Conservation (phyloP, 2,888 invertebrate genomes). For the Phasia obesa region DNA sequence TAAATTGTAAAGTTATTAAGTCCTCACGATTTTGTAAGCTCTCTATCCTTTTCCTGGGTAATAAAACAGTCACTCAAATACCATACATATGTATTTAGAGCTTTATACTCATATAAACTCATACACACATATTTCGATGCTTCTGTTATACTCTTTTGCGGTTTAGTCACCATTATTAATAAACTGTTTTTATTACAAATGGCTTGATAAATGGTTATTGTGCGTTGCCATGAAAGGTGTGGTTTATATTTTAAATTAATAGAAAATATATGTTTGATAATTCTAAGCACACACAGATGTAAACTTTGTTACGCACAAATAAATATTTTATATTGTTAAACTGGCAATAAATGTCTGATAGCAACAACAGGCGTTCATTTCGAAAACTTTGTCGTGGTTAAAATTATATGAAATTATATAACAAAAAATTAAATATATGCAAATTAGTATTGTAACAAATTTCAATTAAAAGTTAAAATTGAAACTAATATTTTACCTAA, state of each 20-base stretch:
- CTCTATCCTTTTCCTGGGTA: no score
- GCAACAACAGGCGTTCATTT: conserved; percentile 46
- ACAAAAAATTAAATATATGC: conserved; percentile 49
- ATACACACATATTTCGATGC: conserved; percentile 8
- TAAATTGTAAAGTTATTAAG: no score
- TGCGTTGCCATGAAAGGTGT: conserved; percentile 67
- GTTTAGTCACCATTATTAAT: conserved; percentile 66
- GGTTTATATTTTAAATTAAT: conserved; percentile 69
- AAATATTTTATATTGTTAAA: conserved; percentile 5
- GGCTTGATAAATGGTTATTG: conserved; percentile 66
- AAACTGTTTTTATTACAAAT: conserved; percentile 63
- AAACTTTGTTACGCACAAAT: conserved; percentile 17
- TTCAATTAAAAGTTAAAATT: conserved; percentile 42
- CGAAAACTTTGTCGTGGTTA: conserved; percentile 61
- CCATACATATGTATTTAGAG: no score
- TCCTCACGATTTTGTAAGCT: no score
- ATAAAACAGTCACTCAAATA: no score
- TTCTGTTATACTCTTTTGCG: conserved; percentile 45
- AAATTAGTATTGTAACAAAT: conserved; percentile 14
- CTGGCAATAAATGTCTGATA: conserved; percentile 31
- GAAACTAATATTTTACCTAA: conserved; percentile 33
- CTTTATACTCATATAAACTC: no score
- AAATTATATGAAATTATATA: conserved; percentile 52
- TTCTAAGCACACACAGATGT: neutral
- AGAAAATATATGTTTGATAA: conserved; percentile 51